Evolutionary conservation across 1,140 invertebrate species (phyloP), one percentile per base, ranked within the genome.

Genomic region (Ips typographus): DNA sequence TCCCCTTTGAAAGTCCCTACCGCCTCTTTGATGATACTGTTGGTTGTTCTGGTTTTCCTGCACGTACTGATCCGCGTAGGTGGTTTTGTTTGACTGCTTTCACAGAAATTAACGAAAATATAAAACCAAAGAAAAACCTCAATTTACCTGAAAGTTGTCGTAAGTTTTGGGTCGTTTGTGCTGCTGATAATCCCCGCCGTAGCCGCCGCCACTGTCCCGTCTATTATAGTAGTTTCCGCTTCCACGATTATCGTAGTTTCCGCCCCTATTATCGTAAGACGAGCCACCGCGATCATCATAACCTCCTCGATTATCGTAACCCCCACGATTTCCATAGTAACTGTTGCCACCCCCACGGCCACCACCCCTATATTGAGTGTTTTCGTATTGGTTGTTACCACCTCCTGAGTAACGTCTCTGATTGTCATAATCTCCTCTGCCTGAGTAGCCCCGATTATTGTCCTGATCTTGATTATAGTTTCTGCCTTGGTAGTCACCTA

Each of bases 51-150:
- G 71, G 42, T 66, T 74, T 57, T 80, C 79, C 69, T 79, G 75
- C 42, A 80, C 78, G 70, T 80, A 80, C 60, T 80, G 78, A 74
- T 80, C 79, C 8, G 79, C 77, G 61, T 80, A 80, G 3, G 74
- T 77, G 6, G 66, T 68, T 47, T 75, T 77, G 51, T 74, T 74
- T 37, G 73, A 70, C 73, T 79, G 38, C 51, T 40, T 56, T 52
- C 8, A 57, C 1, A 37, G 8, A 49, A 53, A 49, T 38, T 39
- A 39, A 7, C 36, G n/a, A 0, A 65, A 56, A 41, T 1, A 40
- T 41, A 1, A n/a, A 3, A n/a, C 8, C 0, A 40, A 40, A 4
- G 8, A 59, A 59, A 40, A 36, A 3, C 42, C 8, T 22, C 1
- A 42, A 22, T 8, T 55, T 47, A 69, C 67, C 60, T 70, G 78